Conservation (phyloP, 1,140 invertebrate species). For the Zaprionus davidi region DNA sequence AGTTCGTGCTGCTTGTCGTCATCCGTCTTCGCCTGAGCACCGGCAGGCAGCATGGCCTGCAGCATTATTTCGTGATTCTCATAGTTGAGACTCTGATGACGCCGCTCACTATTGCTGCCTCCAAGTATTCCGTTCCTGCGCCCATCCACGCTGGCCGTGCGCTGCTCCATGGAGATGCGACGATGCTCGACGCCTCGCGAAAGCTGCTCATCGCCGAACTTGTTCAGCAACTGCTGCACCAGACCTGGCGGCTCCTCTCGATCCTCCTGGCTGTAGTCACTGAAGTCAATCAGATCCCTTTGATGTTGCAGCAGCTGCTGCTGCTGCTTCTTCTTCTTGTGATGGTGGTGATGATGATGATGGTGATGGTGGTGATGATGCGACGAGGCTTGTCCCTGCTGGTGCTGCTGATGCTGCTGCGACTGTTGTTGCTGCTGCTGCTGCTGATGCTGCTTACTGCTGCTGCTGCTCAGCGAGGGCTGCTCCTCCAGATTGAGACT, state of each 20-base stretch:
- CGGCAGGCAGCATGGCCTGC: slow-evolving; percentile 32
- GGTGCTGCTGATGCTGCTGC: slow-evolving; percentile 12
- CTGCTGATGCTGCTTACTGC: slow-evolving; percentile 41
- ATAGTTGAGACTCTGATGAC: slow-evolving; percentile 81
- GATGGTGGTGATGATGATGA: slow-evolving; percentile 58
- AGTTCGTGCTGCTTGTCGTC: slow-evolving; percentile 69
- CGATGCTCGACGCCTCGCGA: slow-evolving; percentile 68
- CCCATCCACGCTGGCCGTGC: slow-evolving; percentile 71
- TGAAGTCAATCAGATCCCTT: slow-evolving; percentile 78
- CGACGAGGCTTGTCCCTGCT: slow-evolving; percentile 35
- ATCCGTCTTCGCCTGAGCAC: slow-evolving; percentile 59
- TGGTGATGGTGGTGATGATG: slow-evolving; percentile 57
- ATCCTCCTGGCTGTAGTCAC: slow-evolving; percentile 71
- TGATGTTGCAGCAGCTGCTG: slow-evolving; percentile 19
- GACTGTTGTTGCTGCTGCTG: slow-evolving; percentile 15
- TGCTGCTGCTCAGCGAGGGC: slow-evolving; percentile 13
- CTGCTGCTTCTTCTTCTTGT: slow-evolving; percentile 70
- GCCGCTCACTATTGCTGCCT: slow-evolving; percentile 47
- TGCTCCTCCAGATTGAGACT: slow-evolving; percentile 78
- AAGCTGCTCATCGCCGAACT: slow-evolving; percentile 52
- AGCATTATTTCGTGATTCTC: slow-evolving; percentile 83
- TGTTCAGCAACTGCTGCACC: slow-evolving; percentile 61
- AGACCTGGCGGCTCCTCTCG: slow-evolving; percentile 52
- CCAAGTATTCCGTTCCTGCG: slow-evolving; percentile 79
- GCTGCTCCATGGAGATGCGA: slow-evolving; percentile 73